A percentile compares a stretch with the other conserved stretches of the same genome.
These are phyloP conservation scores for Corydoras sp. DNA, from an alignment of 2,113 vertebrate genomes.

Conservation along the genomic window DNA sequence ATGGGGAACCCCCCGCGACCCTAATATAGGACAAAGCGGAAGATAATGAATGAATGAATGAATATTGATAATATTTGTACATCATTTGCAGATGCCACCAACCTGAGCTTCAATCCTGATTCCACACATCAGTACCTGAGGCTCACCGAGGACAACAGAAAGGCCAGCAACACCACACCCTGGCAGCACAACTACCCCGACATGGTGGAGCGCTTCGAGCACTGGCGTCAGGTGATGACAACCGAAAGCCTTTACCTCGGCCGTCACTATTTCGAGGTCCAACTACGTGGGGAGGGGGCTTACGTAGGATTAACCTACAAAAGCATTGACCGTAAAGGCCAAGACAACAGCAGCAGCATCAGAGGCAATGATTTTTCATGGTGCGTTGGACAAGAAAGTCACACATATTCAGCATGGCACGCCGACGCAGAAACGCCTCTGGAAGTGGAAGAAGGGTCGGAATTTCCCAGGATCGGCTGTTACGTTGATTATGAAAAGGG, in stretches of 20 bases:
- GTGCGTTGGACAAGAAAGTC: constrained; percentile 64
- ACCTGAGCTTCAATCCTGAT: constrained; percentile 55
- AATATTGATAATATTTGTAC: background rate
- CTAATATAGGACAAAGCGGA: too few species aligned
- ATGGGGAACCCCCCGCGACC: too few species aligned
- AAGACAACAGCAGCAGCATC: constrained; percentile 63
- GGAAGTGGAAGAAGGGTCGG: constrained; percentile 31
- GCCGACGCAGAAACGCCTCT: constrained; percentile 57
- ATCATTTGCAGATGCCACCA: constrained; percentile 54
- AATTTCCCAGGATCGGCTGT: constrained; percentile 59
- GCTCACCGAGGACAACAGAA: constrained; percentile 62
- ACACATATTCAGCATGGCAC: constrained; percentile 67
- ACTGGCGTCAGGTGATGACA: constrained; percentile 70
- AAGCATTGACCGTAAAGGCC: constrained; percentile 63
- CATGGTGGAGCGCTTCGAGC: constrained; percentile 59
- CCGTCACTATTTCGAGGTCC: constrained; percentile 64
- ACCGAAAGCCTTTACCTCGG: constrained; percentile 69
- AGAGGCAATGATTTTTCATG: constrained; percentile 69
- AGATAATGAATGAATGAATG: too few species aligned
- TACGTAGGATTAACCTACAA: constrained; percentile 65
- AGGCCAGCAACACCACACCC: constrained; percentile 66
- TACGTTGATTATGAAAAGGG: constrained; percentile 61
- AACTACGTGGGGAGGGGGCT: constrained; percentile 60
- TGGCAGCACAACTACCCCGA: constrained; percentile 71
- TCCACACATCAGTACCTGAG: constrained; percentile 71